These are phyloP conservation scores for Caenorhabditis latens DNA, from an alignment of 1,140 invertebrate genomes.

Conservation along the genomic window DNA sequence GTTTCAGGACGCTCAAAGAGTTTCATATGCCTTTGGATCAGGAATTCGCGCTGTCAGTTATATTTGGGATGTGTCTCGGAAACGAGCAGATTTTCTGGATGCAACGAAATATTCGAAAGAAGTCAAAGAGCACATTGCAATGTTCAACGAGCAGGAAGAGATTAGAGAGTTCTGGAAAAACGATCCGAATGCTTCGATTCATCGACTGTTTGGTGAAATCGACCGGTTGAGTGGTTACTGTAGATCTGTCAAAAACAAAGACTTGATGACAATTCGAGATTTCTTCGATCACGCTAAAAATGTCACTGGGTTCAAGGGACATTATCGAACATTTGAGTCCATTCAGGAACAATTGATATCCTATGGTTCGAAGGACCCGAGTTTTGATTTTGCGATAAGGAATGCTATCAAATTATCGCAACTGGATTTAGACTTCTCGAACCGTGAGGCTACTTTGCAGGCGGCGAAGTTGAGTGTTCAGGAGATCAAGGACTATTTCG, in stretches of 20 bases:
- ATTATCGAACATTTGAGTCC: neutral
- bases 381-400: neutral
- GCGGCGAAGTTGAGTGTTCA: neutral
- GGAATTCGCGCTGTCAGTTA: no score
- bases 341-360: neutral
- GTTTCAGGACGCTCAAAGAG: no score
- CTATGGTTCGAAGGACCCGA: neutral
- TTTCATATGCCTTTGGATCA: no score
- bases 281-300: neutral
- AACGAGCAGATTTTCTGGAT: neutral
- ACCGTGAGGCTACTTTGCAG: neutral
- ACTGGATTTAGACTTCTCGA: neutral
- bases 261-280: neutral
- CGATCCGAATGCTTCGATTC: neutral
- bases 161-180: neutral
- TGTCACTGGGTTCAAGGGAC: neutral
- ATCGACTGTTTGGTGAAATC: neutral
- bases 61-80: no score
- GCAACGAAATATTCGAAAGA: neutral
- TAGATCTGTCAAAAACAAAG: neutral
- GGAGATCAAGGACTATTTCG: slow-evolving; percentile 5
- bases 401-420: neutral
- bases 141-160: neutral
- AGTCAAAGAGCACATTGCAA: neutral
- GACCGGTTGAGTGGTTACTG: neutral